Evolutionary conservation across 2,113 vertebrate genomes (phyloP).

Genomic region (Pseudorhombus dupliciocellatus): DNA sequence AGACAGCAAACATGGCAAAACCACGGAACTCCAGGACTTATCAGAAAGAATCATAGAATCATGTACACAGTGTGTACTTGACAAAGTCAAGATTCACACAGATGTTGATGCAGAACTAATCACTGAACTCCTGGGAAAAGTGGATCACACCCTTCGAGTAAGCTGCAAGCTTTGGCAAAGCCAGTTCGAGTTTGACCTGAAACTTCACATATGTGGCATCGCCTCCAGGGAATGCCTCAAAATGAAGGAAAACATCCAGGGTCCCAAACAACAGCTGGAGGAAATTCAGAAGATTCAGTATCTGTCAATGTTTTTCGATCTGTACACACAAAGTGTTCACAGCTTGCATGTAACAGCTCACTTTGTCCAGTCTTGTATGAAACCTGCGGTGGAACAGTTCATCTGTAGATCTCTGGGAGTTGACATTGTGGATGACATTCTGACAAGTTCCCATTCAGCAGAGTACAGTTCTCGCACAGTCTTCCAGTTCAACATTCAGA

Average conservation of each 20-base stretch:
- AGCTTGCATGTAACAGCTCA: slow-evolving; percentile 56
- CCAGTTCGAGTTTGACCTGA: slow-evolving; percentile 52
- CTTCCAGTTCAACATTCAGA: slow-evolving; percentile 63
- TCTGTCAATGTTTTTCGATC: slow-evolving; percentile 48
- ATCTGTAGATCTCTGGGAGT: slow-evolving; percentile 51
- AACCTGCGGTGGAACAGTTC: slow-evolving; percentile 54
- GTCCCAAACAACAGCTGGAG: slow-evolving; percentile 44
- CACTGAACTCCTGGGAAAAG: slow-evolving; percentile 46
- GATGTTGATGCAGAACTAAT: slow-evolving; percentile 57
- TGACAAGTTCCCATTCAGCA: slow-evolving; percentile 20
- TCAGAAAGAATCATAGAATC: slow-evolving; percentile 14
- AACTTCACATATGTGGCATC: slow-evolving; percentile 63
- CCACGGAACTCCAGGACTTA: background rate
- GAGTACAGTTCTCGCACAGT: slow-evolving; percentile 38
- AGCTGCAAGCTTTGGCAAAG: rapidly evolving
- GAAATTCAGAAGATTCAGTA: slow-evolving; percentile 50
- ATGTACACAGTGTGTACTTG: slow-evolving; percentile 15
- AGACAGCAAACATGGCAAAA: background rate
- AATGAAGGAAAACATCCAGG: slow-evolving; percentile 59
- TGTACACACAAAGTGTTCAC: slow-evolving; percentile 24
- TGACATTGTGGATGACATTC: slow-evolving; percentile 61
- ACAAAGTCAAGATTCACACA: slow-evolving; percentile 3
- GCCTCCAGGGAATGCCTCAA: slow-evolving; percentile 40
- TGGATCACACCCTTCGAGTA: slow-evolving; percentile 36
- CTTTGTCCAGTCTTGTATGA: slow-evolving; percentile 57